Conservation (phyloP, 1,140 invertebrate species). For the Armadillidium nasatum region DNA sequence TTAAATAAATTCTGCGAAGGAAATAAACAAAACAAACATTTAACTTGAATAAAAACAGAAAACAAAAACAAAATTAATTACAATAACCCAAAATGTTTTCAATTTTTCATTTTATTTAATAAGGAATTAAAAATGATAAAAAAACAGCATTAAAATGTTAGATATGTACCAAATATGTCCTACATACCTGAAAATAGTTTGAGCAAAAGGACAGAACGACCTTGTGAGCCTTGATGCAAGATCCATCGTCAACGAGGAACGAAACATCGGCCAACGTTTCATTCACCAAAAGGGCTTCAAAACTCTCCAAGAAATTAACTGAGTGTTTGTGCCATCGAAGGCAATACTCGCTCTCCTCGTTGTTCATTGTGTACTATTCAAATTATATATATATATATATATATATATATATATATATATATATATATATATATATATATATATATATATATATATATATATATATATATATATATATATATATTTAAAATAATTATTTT, state of each 20-base stretch:
- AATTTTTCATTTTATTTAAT: too few relatives aligned
- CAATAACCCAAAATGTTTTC: too few relatives aligned
- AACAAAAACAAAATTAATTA: not conserved
- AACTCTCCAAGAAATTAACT: conserved; percentile 35
- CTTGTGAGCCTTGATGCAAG: conserved; percentile 72
- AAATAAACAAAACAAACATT: not conserved
- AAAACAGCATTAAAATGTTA: too few relatives aligned
- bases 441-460: conserved; percentile 9
- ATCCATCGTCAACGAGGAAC: conserved; percentile 33
- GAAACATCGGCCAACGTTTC: conserved; percentile 41
- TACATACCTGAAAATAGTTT: conserved; percentile 71
- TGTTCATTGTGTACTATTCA: conserved; percentile 23
- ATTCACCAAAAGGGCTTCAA: conserved; percentile 34
- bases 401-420: not conserved
- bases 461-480: conserved; percentile 10
- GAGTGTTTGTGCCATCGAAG: conserved; percentile 41
- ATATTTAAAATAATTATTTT: too few relatives aligned
- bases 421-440: not conserved
- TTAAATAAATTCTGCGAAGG: conserved; percentile 47
- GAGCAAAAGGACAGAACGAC: conserved; percentile 87
- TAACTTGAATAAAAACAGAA: not conserved
- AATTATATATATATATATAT: conserved; percentile 6
- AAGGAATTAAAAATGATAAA: too few relatives aligned
- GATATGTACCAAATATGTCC: too few relatives aligned
- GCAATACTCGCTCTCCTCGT: conserved; percentile 38